A percentile compares a stretch with the other conserved stretches of the same genome.
These are phyloP conservation scores for Drosophila multiciliata DNA, from an alignment of 2,888 invertebrate genomes.

Conservation along the genomic window DNA sequence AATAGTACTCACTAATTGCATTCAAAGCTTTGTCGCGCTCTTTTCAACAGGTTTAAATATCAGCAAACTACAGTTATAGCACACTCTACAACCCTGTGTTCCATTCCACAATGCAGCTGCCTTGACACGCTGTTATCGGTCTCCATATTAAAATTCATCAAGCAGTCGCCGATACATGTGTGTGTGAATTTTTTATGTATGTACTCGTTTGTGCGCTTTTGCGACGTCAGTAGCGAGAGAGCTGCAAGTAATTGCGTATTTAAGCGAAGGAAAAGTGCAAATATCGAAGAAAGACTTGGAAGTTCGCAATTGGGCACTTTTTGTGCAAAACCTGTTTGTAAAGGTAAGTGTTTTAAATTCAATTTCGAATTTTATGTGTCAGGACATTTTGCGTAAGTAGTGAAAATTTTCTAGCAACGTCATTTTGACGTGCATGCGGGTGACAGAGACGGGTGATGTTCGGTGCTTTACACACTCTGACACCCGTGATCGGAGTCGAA, in stretches of 20 bases:
- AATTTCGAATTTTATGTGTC: background rate
- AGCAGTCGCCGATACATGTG: slow-evolving; percentile 31
- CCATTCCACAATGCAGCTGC: slow-evolving; percentile 45
- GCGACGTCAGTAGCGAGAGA: slow-evolving; percentile 34
- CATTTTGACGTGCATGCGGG: background rate
- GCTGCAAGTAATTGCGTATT: slow-evolving; percentile 31
- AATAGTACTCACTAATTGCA: no score
- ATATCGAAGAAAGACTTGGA: background rate
- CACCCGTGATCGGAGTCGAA: slow-evolving; percentile 58
- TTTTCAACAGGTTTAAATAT: slow-evolving; percentile 27
- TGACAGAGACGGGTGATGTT: background rate
- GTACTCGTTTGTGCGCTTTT: slow-evolving; percentile 40
- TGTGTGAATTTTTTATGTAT: slow-evolving; percentile 23
- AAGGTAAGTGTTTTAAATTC: slow-evolving; percentile 25
- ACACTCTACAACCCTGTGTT: slow-evolving; percentile 63
- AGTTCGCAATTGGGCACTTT: background rate
- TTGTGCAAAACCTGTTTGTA: background rate
- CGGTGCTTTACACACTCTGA: slow-evolving; percentile 36
- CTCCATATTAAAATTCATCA: slow-evolving; percentile 60
- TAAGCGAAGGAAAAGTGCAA: slow-evolving; percentile 24
- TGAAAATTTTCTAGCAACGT: slow-evolving; percentile 4
- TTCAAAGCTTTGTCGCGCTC: background rate
- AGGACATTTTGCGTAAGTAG: slow-evolving; percentile 34
- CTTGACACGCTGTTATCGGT: slow-evolving; percentile 50
- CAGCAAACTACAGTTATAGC: slow-evolving; percentile 30